Conservation (phyloP, 2,888 invertebrate species). For the Nematopogon swammerdamellus region DNA sequence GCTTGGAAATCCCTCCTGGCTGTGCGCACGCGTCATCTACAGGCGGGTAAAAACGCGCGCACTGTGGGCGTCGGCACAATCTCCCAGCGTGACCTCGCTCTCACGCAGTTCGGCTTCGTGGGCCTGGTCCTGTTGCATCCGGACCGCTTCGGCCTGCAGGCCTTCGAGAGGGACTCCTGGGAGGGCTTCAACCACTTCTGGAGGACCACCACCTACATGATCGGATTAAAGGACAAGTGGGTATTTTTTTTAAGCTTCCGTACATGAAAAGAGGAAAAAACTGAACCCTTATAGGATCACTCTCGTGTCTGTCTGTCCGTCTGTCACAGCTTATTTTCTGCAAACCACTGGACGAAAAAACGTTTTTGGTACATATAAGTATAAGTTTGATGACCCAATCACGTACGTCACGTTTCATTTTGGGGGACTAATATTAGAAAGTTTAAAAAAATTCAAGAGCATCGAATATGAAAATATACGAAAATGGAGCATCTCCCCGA, state of each 20-base stretch:
- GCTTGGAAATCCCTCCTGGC: constrained; percentile 66
- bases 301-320: too few relatives aligned
- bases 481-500: too few relatives aligned
- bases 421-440: too few relatives aligned
- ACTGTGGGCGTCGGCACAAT: constrained; percentile 53
- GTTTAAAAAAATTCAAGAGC: too few relatives aligned
- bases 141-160: constrained; percentile 62
- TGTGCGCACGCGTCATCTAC: constrained; percentile 65
- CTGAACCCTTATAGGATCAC: too few relatives aligned
- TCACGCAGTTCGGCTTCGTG: constrained; percentile 87
- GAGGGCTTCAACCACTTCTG: constrained; percentile 80
- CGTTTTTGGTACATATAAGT: too few relatives aligned
- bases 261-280: too few relatives aligned
- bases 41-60: constrained; percentile 51
- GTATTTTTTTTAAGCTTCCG: constrained; percentile 11
- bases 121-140: constrained; percentile 67
- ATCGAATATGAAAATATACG: too few relatives aligned
- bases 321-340: too few relatives aligned
- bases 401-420: too few relatives aligned
- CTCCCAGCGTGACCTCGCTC: constrained; percentile 78
- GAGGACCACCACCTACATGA: constrained; percentile 75
- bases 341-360: too few relatives aligned
- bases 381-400: too few relatives aligned
- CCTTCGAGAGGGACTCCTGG: constrained; percentile 59
- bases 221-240: constrained; percentile 80